Conservation (phyloP, 2,113 vertebrate genomes). For the Epinephelus cyanopodus region DNA sequence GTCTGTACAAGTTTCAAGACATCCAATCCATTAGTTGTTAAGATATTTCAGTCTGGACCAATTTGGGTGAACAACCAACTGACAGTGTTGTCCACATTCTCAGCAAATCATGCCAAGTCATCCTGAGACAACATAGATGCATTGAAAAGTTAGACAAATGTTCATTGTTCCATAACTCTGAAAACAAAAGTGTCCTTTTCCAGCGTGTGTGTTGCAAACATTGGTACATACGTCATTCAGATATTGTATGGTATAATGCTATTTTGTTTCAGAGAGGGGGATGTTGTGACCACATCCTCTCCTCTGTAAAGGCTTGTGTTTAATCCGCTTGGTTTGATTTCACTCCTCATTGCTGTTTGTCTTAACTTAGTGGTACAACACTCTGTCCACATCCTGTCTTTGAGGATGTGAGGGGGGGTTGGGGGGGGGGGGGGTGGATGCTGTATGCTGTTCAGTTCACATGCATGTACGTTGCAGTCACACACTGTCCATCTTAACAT, state of each 20-base stretch:
- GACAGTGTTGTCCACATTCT: constrained; percentile 1
- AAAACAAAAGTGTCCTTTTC: constrained; percentile 17
- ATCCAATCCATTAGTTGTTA: background rate
- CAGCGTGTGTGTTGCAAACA: constrained; percentile 5
- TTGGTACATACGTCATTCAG: constrained; percentile 8
- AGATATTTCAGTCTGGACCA: background rate
- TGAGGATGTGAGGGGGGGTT: constrained; percentile 32
- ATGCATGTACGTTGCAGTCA: constrained; percentile 10
- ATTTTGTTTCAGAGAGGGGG: constrained; percentile 32
- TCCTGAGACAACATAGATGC: background rate
- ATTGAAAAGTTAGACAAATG: constrained; percentile 30
- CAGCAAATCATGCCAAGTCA: constrained; percentile 8
- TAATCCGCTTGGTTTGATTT: constrained; percentile 43
- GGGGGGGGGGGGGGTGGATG: no score
- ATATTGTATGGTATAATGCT: constrained; percentile 22
- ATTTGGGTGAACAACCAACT: background rate
- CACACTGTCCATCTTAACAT: constrained; percentile 31
- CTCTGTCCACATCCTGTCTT: constrained; percentile 64
- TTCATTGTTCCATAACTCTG: constrained; percentile 12
- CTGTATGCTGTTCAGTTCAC: background rate
- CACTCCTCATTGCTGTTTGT: constrained; percentile 49
- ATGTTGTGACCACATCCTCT: constrained; percentile 51
- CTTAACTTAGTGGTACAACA: constrained; percentile 50
- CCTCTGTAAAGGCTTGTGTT: constrained; percentile 28
- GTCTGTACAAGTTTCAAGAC: background rate